phyloP scores from a whole-genome alignment of 2,797 vertebrate species.

The Phalloptychus januarius region DNA sequence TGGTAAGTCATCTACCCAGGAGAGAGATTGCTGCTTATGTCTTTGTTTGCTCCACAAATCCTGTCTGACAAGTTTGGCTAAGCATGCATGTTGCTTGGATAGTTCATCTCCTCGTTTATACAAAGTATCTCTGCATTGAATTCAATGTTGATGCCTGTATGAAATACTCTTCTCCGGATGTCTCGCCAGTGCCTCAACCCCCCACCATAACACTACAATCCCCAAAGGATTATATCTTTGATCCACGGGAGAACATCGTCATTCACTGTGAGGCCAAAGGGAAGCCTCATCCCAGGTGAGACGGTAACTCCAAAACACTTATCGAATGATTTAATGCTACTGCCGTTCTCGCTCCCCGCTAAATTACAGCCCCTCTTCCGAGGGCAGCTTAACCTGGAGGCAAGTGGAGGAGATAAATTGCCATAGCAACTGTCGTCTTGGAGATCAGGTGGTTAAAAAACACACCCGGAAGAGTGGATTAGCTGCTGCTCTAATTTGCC shows the following conservation, averaged over 20 bases:
- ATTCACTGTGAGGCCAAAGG: constrained; percentile 98
- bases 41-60: constrained; percentile 33
- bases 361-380: constrained; percentile 20
- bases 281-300: constrained; percentile 92
- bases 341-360: neutral
- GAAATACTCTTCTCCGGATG: constrained; percentile 20
- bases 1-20: constrained; percentile 26
- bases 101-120: neutral
- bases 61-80: constrained; percentile 16
- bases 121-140: neutral
- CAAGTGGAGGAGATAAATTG: constrained; percentile 25
- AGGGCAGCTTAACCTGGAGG: constrained; percentile 28
- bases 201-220: constrained; percentile 95
- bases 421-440: constrained; percentile 55
- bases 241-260: constrained; percentile 95
- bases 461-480: constrained; percentile 41
- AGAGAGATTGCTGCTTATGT: neutral
- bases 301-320: constrained; percentile 3
- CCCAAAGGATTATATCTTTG: constrained; percentile 97
- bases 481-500: constrained; percentile 22
- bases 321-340: constrained; percentile 4
- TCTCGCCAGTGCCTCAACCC: constrained; percentile 90
- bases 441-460: constrained; percentile 38
- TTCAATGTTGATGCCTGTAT: constrained; percentile 1
- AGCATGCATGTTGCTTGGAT: constrained; percentile 45